phyloP scores from a whole-genome alignment of 2,113 vertebrate genomes.

The Butastur rufipennis region DNA sequence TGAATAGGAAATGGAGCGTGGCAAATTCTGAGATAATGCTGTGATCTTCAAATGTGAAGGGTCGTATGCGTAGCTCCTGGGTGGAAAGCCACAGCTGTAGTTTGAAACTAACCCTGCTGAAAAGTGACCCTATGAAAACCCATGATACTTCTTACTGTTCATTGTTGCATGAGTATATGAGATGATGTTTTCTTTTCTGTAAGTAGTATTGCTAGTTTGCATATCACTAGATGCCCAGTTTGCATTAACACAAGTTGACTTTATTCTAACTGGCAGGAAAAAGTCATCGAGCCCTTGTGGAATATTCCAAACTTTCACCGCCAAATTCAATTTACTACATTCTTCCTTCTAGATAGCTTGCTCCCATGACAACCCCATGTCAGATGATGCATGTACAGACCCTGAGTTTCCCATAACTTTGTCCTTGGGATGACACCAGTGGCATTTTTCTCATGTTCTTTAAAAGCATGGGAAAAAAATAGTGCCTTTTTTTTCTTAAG shows the following conservation, averaged over 20 bases:
- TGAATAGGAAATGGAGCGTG: conserved; percentile 3
- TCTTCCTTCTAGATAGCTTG: neutral
- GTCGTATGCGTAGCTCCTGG: neutral
- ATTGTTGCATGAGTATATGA: neutral
- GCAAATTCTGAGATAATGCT: neutral
- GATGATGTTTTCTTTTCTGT: neutral
- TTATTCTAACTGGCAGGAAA: neutral
- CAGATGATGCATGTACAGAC: neutral
- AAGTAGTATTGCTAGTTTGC: neutral
- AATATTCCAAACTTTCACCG: neutral
- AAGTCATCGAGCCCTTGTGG: neutral
- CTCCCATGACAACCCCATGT: neutral
- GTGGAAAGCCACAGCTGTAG: neutral
- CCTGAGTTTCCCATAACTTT: neutral
- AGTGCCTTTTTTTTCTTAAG: neutral
- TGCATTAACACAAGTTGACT: neutral
- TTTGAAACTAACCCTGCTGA: neutral
- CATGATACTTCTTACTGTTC: neutral
- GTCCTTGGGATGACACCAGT: neutral
- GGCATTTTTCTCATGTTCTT: conserved; percentile 19
- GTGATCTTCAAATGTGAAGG: neutral
- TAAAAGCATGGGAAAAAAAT: neutral
- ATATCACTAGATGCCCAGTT: neutral
- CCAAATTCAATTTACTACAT: neutral
- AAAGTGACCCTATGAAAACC: neutral